Base-by-base conservation (phyloP, 2,797 vertebrate species). In the Spatula clypeata region DNA sequence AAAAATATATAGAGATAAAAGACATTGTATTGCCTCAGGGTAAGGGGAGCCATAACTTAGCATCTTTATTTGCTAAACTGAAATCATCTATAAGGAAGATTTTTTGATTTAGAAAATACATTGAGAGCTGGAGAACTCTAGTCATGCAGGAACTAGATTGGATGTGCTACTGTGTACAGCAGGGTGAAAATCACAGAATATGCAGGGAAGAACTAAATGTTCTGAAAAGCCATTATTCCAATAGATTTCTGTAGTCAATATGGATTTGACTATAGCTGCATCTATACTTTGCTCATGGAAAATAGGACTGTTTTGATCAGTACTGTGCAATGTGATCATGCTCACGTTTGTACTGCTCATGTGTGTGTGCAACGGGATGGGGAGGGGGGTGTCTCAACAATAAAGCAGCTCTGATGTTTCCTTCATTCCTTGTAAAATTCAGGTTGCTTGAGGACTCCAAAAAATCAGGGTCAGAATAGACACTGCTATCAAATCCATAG, bases 391-490 rank as follows among this genome's bases (percentile, higher is more conserved):
- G 1, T 34, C 76, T 81, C 75, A 88, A 80, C 69, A 88, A 80
- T 57, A 90, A 75, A 90, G 42, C 42, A 65, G 51, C 4, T 42
- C 61, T 51, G 69, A 84, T 0, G 1, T 75, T 94, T 81, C 31
- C 58, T 73, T 92, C 76, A 51, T 79, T 83, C 42, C 70, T 84
- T 79, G 31, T 65, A 69, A 69, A 86, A 84, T 86, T 72, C 9
- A 5, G 79, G 79, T 86, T 93, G 58, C 70, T 75, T 60, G 70
- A 95, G 70, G 73, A 88, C 79, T 84, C 62, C 0, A 3, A 86
- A 95, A 93, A 88, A 93, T 93, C 66, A 91, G 76, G 88, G 79
- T 81, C 88, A 92, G 51, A 88, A 79, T 27, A 93, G 69, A 55
- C 49, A 66, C 62, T 72, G 20, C 58, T 95, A 88, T 36, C 57